phyloP scores from a whole-genome alignment of 1,140 invertebrate genomes.

The Eurosta solidaginis region DNA sequence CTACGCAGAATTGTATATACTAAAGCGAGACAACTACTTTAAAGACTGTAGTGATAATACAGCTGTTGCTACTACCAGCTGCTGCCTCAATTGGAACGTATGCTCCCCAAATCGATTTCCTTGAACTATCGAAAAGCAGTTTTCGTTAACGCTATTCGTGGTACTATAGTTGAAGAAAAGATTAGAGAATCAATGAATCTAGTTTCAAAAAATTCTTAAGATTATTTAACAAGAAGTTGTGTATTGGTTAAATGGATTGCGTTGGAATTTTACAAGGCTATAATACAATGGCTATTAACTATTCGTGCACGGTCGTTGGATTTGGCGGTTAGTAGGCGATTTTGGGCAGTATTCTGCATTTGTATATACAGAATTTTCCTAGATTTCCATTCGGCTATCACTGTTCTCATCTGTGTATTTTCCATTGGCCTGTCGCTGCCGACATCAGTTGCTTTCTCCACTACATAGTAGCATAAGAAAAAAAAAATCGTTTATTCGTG shows the following conservation, averaged over 20 bases:
- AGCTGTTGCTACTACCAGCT: neutral
- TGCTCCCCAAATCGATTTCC: neutral
- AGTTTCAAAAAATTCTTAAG: neutral
- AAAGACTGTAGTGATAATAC: neutral
- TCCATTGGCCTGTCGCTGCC: neutral
- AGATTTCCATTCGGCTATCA: neutral
- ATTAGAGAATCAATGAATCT: neutral
- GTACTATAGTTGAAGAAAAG: neutral
- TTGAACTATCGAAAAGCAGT: neutral
- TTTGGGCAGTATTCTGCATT: neutral
- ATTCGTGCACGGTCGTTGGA: neutral
- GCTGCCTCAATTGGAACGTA: neutral
- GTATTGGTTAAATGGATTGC: neutral
- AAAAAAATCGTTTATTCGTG: neutral
- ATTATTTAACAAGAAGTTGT: neutral
- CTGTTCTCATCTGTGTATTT: conserved; percentile 1
- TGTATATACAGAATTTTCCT: conserved; percentile 23
- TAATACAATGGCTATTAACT: neutral
- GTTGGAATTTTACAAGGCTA: neutral
- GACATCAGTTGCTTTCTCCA: conserved; percentile 10
- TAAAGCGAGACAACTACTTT: neutral
- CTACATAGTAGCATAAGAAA: neutral
- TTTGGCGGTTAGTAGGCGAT: neutral
- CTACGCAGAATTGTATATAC: neutral
- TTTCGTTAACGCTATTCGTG: neutral